phyloP scores from a whole-genome alignment of 1,140 invertebrate genomes.

The Nasonia vitripennis region DNA sequence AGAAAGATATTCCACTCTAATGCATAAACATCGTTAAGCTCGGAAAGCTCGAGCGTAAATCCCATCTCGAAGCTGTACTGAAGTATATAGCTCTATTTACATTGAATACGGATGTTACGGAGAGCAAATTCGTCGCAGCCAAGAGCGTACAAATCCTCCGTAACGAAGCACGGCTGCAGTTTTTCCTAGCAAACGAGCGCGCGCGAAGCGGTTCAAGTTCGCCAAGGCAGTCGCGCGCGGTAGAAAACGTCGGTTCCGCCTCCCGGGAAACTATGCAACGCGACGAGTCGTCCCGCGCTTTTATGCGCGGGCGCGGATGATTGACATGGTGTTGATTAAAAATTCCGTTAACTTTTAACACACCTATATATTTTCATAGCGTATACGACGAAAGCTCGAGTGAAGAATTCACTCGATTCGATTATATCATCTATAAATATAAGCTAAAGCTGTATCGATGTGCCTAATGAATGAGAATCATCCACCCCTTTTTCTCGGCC shows the following conservation, averaged over 20 bases:
- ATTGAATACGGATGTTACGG: conserved; percentile 1
- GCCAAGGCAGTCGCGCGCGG: not conserved
- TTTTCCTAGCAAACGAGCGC: conserved; percentile 25
- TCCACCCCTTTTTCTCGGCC: not conserved
- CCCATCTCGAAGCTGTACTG: too few relatives aligned
- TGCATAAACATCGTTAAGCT: not conserved
- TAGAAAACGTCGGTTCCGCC: not conserved
- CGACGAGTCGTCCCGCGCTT: not conserved
- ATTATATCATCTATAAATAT: too few relatives aligned
- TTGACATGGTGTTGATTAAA: not conserved
- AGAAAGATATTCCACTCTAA: too few relatives aligned
- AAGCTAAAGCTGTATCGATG: not conserved
- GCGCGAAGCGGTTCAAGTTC: conserved; percentile 31
- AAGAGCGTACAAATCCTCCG: conserved; percentile 22
- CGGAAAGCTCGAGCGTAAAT: too few relatives aligned
- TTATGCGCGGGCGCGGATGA: not conserved
- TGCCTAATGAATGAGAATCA: not conserved
- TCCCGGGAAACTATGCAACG: conserved; percentile 9
- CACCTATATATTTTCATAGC: too few relatives aligned
- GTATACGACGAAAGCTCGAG: too few relatives aligned
- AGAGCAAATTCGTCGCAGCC: conserved; percentile 25
- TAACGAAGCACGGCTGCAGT: conserved; percentile 25
- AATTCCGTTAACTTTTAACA: not conserved
- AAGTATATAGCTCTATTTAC: not conserved
- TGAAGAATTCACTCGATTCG: too few relatives aligned